Evolutionary conservation across 2,113 vertebrate genomes (phyloP).

Genomic region (Hippoglossus stenolepis): DNA sequence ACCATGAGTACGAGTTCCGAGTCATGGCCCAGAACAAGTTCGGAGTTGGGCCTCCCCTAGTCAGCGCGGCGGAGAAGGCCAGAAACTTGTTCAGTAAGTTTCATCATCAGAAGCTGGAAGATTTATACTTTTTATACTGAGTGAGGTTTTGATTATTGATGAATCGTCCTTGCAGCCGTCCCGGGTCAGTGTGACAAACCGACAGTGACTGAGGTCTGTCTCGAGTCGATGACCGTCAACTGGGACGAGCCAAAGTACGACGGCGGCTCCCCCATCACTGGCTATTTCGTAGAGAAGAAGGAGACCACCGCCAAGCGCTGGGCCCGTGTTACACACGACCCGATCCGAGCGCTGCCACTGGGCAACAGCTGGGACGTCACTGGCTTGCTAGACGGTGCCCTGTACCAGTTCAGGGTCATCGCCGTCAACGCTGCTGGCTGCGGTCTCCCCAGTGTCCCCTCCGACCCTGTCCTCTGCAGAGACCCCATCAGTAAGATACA

Average conservation of each 20-base stretch:
- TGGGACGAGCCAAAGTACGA: constrained; percentile 98
- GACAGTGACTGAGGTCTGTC: constrained; percentile 90
- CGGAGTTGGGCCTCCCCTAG: constrained; percentile 91
- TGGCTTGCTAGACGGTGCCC: constrained; percentile 90
- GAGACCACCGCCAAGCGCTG: constrained; percentile 95
- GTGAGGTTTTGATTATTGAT: not conserved
- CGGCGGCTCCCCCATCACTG: constrained; percentile 94
- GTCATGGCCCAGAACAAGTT: constrained; percentile 99
- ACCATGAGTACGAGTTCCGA: constrained; percentile 95
- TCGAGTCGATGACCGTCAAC: constrained; percentile 94
- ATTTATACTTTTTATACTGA: not conserved
- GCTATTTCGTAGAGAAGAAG: constrained; percentile 95
- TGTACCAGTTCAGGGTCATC: constrained; percentile 95
- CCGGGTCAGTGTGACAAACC: constrained; percentile 97
- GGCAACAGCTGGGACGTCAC: constrained; percentile 92
- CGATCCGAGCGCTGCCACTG: constrained; percentile 91
- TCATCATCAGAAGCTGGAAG: not conserved
- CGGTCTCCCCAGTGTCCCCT: constrained; percentile 93
- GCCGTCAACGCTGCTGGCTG: constrained; percentile 94
- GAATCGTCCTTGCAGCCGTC: constrained; percentile 83
- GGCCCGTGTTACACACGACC: constrained; percentile 91
- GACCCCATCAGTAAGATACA: constrained; percentile 91
- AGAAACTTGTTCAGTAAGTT: constrained; percentile 96
- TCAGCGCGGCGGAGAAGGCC: constrained; percentile 95
- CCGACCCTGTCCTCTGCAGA: constrained; percentile 90